phyloP scores from a whole-genome alignment of 2,113 vertebrate genomes.

The Eleginops maclovinus region DNA sequence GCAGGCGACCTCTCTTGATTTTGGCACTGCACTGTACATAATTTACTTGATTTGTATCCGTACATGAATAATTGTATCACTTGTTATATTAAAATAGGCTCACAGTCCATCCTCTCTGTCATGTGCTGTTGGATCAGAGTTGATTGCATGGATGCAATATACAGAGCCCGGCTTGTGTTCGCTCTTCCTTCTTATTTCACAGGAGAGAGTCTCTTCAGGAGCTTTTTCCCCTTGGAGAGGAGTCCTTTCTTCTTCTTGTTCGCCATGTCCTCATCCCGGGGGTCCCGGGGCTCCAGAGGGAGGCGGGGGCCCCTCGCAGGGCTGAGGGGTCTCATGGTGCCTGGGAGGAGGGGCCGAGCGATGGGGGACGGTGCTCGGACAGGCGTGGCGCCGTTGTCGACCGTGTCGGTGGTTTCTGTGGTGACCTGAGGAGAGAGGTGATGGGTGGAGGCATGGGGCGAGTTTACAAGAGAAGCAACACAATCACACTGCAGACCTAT shows the following conservation, averaged over 20 bases:
- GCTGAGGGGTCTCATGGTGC: constrained; percentile 89
- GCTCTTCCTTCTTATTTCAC: constrained; percentile 79
- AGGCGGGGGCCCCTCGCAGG: constrained; percentile 81
- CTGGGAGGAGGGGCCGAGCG: constrained; percentile 86
- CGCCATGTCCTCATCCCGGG: constrained; percentile 88
- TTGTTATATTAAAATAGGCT: constrained; percentile 61
- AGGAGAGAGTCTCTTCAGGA: constrained; percentile 92
- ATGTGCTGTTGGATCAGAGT: constrained; percentile 49
- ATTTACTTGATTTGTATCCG: constrained; percentile 51
- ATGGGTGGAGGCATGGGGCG: constrained; percentile 68
- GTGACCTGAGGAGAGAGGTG: constrained; percentile 86
- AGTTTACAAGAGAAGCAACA: constrained; percentile 64
- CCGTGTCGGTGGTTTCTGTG: constrained; percentile 77
- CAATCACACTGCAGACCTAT: neutral
- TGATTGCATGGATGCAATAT: constrained; percentile 73
- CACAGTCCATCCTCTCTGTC: constrained; percentile 56
- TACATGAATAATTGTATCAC: constrained; percentile 51
- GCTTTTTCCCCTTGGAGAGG: constrained; percentile 97
- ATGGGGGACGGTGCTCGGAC: constrained; percentile 92
- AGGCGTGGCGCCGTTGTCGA: constrained; percentile 86
- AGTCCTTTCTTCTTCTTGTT: constrained; percentile 99
- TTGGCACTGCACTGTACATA: constrained; percentile 77
- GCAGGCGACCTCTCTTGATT: constrained; percentile 51
- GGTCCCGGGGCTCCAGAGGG: constrained; percentile 74
- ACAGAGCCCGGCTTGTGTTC: constrained; percentile 57